Conservation (phyloP, 2,797 vertebrate species). For the Nyctalus aviator region DNA sequence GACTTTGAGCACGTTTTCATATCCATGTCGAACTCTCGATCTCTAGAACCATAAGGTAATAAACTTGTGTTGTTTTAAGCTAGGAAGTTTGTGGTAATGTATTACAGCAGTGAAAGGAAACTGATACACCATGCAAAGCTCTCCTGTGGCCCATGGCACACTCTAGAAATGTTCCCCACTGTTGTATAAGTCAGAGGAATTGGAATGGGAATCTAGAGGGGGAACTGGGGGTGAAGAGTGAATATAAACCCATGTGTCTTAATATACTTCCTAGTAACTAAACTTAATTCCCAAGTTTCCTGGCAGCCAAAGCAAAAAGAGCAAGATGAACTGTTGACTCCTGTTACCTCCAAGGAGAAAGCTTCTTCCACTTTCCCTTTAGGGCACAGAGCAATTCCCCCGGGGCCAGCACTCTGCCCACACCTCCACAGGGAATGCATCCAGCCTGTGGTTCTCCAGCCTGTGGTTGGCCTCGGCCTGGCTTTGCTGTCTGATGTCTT, state of each 20-base stretch:
- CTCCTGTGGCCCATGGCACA: accelerated
- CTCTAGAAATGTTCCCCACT: background rate
- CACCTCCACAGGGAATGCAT: background rate
- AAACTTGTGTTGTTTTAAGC: background rate
- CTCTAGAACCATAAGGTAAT: background rate
- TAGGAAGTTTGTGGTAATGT: background rate
- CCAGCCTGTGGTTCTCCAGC: no score
- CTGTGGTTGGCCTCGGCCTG: background rate
- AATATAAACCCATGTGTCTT: background rate
- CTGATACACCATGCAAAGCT: accelerated
- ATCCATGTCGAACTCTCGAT: background rate
- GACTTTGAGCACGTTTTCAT: no score
- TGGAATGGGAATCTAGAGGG: background rate
- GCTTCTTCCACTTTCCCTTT: background rate
- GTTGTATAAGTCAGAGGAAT: background rate
- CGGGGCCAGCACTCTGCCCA: background rate
- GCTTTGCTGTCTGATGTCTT: background rate
- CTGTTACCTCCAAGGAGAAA: background rate
- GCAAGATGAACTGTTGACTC: background rate
- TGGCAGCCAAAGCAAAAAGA: background rate
- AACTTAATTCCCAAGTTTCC: background rate
- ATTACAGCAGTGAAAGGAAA: background rate
- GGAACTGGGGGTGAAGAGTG: background rate
- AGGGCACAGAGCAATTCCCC: background rate
- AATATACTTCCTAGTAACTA: background rate